Base-by-base conservation (phyloP, 2,797 vertebrate genomes). In the Manis javanica region DNA sequence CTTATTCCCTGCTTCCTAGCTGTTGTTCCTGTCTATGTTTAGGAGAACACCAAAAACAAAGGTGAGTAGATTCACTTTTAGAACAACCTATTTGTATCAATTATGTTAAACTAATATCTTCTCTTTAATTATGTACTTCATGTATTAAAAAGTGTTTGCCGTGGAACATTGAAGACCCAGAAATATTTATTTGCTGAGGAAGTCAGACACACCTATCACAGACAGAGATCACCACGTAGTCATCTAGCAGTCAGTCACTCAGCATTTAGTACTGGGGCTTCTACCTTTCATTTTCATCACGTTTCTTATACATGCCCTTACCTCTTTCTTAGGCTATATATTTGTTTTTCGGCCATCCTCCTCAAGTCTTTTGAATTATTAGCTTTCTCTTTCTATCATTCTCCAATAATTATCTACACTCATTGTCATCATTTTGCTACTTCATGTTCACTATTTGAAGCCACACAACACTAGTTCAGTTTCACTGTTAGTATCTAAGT, bases 21-120 rank as follows among this genome's bases (percentile, higher is more conserved):
- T 90, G 49, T 87, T 57, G 2, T 29, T 84, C 94, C 74, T 86
- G 29, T 61, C 13, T 24, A 29, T 64, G 6, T 66, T 84, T 85
- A 93, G 63, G 26, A 63, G 66, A 37, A 55, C 2, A 16, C 10
- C 81, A 37, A 21, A 81, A 86, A 21, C 55, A 75, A 82, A 64
- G 14, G 0, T 53, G 21, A 92, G 21, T 34, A 46, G 16, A 39
- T 29, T 64, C 14, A 81, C 21, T 31, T 86, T 87, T 82, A 55
- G n/a, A 66, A 66, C 24, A 42, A 75, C 14, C 18, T 21, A 34
- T 39, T 57, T 16, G 23, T 14, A 42, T 15, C 16, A 63, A 74
- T 78, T 21, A 51, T 11, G 13, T 46, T 42, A 69, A 69, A 75
- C 19, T 39, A 71, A 18, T n/a, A 55, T 31, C 24, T 29, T 59